phyloP scores from a whole-genome alignment of 2,797 vertebrate species.

The Tenualosa ilisha region DNA sequence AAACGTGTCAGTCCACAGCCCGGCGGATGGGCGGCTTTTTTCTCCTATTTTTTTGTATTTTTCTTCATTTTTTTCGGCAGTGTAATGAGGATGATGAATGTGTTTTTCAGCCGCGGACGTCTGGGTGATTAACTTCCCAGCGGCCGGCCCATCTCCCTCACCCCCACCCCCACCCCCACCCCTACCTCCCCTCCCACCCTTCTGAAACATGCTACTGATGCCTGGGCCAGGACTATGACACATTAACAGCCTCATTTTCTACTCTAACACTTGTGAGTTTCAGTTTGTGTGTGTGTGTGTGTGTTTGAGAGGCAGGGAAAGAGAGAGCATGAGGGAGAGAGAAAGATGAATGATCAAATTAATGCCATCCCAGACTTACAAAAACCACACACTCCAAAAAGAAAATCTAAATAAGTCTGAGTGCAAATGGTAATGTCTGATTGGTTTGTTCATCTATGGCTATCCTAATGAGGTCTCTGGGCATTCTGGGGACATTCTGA shows the following conservation, averaged over 20 bases:
- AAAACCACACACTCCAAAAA: not conserved
- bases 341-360: not conserved
- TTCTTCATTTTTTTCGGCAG: not conserved
- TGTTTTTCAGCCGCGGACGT: conserved; percentile 53
- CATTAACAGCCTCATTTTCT: conserved; percentile 33
- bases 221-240: conserved; percentile 15
- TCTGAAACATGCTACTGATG: not conserved
- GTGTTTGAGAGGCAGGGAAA: not conserved
- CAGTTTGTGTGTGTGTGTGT: conserved; percentile 31
- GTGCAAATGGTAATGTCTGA: not conserved
- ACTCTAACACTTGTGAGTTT: conserved; percentile 31
- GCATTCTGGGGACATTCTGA: not conserved
- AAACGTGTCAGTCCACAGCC: conserved; percentile 41
- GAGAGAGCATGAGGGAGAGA: not conserved
- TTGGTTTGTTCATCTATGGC: not conserved
- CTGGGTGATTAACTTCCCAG: conserved; percentile 50
- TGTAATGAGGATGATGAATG: conserved; percentile 56
- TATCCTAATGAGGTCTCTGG: not conserved
- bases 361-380: not conserved
- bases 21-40: conserved; percentile 36
- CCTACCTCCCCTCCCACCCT: not conserved
- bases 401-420: not conserved
- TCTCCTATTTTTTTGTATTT: not conserved
- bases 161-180: conserved; percentile 24
- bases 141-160: conserved; percentile 43